A percentile compares a stretch with the other conserved stretches of the same genome.
phyloP scores from a whole-genome alignment of 1,140 invertebrate genomes.

The Zaprionus ghesquierei region DNA sequence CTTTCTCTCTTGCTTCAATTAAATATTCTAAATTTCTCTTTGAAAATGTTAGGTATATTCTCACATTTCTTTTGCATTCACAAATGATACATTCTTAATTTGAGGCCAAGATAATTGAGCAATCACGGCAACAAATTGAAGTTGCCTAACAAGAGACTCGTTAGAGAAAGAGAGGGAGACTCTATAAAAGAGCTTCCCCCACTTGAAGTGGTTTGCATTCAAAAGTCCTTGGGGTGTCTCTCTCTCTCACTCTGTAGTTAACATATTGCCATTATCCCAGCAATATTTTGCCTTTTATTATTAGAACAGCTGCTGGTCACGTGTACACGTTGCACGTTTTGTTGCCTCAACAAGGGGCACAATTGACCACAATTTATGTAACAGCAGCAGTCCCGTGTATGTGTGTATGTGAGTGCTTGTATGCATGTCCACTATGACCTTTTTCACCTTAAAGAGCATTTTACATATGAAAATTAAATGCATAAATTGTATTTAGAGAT shows the following conservation, averaged over 20 bases:
- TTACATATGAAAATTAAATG: slow-evolving; percentile 46
- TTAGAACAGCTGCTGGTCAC: slow-evolving; percentile 23
- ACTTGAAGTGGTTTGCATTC: slow-evolving; percentile 11
- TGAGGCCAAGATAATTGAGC: not conserved
- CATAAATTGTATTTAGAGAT: slow-evolving; percentile 17
- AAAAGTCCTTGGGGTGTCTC: slow-evolving; percentile 7
- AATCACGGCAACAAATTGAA: not conserved
- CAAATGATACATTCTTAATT: too few relatives aligned
- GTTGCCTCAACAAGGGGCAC: slow-evolving; percentile 24
- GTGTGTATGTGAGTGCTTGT: not conserved
- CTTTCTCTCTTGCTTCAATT: too few relatives aligned
- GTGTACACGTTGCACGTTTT: slow-evolving; percentile 32
- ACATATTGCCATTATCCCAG: slow-evolving; percentile 20
- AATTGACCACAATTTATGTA: slow-evolving; percentile 35
- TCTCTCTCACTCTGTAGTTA: not conserved
- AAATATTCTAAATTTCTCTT: too few relatives aligned
- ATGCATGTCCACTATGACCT: not conserved
- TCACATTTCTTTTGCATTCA: too few relatives aligned
- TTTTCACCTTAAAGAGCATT: slow-evolving; percentile 22
- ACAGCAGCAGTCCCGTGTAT: not conserved
- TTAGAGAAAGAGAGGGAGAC: not conserved
- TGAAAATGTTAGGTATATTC: too few relatives aligned
- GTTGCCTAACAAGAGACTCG: not conserved
- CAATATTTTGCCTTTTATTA: slow-evolving; percentile 34
- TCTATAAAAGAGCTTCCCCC: too few relatives aligned